Percentiles rank a stretch among this genome's conserved stretches.
These are phyloP conservation scores for Brotula barbata DNA, from an alignment of 2,797 vertebrate genomes.

Conservation along the genomic window DNA sequence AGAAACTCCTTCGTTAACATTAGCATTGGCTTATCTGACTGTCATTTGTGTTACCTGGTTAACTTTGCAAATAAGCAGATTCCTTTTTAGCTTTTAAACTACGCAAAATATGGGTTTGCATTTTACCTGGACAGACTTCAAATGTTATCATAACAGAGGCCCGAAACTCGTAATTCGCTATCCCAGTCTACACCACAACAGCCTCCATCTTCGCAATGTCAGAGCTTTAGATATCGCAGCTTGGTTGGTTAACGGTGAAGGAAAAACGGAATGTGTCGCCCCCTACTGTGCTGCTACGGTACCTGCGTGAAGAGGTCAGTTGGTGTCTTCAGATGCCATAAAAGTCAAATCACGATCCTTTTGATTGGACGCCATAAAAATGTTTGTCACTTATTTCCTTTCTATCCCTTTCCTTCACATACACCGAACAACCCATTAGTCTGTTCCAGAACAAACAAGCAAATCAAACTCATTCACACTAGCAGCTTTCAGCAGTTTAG, in stretches of 20 bases:
- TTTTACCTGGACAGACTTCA: conserved; percentile 66
- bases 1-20: conserved; percentile 65
- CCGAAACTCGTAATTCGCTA: conserved; percentile 43
- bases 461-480: too few species aligned
- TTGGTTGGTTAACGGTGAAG: conserved; percentile 59
- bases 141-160: conserved; percentile 68
- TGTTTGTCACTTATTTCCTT: too few species aligned
- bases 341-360: too few species aligned
- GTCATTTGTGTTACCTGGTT: conserved; percentile 47
- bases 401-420: too few species aligned
- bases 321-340: conserved; percentile 9
- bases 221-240: conserved; percentile 57
- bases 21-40: conserved; percentile 65
- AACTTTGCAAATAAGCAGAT: conserved; percentile 36
- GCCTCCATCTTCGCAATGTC: conserved; percentile 77
- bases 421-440: too few species aligned
- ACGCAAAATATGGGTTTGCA: background rate
- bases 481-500: too few species aligned
- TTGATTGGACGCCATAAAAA: too few species aligned
- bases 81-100: conserved; percentile 2
- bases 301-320: background rate
- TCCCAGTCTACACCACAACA: conserved; percentile 63
- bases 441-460: too few species aligned
- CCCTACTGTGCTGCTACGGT: conserved; percentile 26
- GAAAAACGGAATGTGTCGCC: conserved; percentile 38